Evolutionary conservation across 2,113 vertebrate genomes (phyloP), one percentile per base, ranked within the genome.

Genomic region (Erythrocercus mccallii): DNA sequence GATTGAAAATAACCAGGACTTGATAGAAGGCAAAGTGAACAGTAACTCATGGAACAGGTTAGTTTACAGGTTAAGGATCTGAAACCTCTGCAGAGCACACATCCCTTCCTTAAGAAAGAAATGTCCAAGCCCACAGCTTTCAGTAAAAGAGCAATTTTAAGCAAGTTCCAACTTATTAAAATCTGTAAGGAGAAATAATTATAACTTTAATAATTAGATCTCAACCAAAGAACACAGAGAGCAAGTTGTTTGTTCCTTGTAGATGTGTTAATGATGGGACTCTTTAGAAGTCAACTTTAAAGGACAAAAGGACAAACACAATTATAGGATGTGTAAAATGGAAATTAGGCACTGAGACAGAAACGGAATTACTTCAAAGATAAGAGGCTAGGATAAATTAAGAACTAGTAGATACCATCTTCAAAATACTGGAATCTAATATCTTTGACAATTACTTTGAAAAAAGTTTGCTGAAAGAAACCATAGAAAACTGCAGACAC

Each of bases 301-400:
- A 95, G 94, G 91, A 91, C 83, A 79, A 72, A 89, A 93, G 88
- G 86, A 89, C 85, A 50, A 95, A 91, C 58, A 38, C 93, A 90
- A 88, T 95, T 89, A 82, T 87, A 82, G 48, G 50, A 95, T 66
- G 90, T 92, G 91, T 95, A 85, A 95, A 95, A 92, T 96, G 86
- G 89, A 91, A 95, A 95, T 96, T 69, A 88, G 62, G 56, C 81
- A 70, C 45, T 25, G 71, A 85, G 81, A 80, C 87, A 94, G 81
- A 79, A 89, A 82, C 1, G 1, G 81, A 76, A 80, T 91, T 91
- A 62, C 87, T 85, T 94, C 42, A 81, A 91, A 95, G 93, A 91
- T 76, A 88, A 92, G 89, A 94, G 42, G 53, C 66, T 65, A 10
- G 78, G 45, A 80, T 85, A 95, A 92, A 91, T 92, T 81, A 85